These are phyloP conservation scores for Sandelia bainsii DNA, from an alignment of 2,797 vertebrate species.

Conservation along the genomic window DNA sequence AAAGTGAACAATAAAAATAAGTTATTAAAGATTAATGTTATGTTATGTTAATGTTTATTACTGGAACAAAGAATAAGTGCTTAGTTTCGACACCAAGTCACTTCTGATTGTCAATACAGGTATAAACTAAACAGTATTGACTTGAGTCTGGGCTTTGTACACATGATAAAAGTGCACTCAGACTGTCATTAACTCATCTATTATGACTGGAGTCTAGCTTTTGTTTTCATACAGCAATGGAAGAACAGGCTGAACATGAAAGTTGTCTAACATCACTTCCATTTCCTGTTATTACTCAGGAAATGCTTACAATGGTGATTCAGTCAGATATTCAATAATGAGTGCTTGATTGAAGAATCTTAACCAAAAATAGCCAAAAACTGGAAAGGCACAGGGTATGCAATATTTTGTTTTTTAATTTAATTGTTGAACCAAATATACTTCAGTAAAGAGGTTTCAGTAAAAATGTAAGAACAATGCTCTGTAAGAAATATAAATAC, in stretches of 20 bases:
- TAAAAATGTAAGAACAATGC: slow-evolving; percentile 1
- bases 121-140: slow-evolving; percentile 42
- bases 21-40: slow-evolving; percentile 28
- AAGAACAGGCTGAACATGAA: slow-evolving; percentile 17
- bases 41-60: no score
- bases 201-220: slow-evolving; percentile 3
- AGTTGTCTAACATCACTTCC: slow-evolving; percentile 14
- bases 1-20: slow-evolving; percentile 23
- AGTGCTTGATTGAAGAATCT: slow-evolving; percentile 6
- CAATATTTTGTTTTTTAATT: background rate
- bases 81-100: slow-evolving; percentile 3
- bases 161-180: slow-evolving; percentile 14
- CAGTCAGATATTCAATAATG: slow-evolving; percentile 24
- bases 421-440: background rate
- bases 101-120: slow-evolving; percentile 29
- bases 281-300: slow-evolving; percentile 28
- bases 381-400: background rate
- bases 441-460: slow-evolving; percentile 5
- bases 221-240: slow-evolving; percentile 23
- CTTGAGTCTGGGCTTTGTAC: slow-evolving; percentile 5
- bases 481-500: background rate
- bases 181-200: slow-evolving; percentile 19
- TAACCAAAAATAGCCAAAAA: slow-evolving; percentile 7
- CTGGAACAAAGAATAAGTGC: slow-evolving; percentile 21
- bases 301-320: slow-evolving; percentile 28